Percentiles rank a stretch among this genome's conserved stretches.
Evolutionary conservation across 1,140 invertebrate genomes (phyloP).

Genomic region (Leptoteleia sp.): DNA sequence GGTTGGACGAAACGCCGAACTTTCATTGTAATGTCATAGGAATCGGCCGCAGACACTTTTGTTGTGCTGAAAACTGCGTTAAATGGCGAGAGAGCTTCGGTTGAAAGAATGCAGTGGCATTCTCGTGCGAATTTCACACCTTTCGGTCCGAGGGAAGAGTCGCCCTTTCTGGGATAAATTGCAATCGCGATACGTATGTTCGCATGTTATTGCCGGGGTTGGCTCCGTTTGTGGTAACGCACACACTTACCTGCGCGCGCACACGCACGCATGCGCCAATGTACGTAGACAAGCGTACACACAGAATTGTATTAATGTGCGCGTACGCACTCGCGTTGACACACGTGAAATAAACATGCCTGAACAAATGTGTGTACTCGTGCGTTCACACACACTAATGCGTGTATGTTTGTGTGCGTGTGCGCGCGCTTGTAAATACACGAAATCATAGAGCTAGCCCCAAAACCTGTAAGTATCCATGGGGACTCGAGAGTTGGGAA

Average conservation of each 20-base stretch:
- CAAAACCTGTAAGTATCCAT: constrained; percentile 41
- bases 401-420: too few species aligned
- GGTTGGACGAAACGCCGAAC: background rate
- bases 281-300: too few species aligned
- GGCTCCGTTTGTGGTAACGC: constrained; percentile 42
- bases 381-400: too few species aligned
- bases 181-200: constrained; percentile 55
- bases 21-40: constrained; percentile 16
- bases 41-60: constrained; percentile 44
- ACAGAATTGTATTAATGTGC: too few species aligned
- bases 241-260: background rate
- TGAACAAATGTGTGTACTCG: too few species aligned
- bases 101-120: constrained; percentile 36
- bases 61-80: too few species aligned
- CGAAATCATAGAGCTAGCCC: too few species aligned
- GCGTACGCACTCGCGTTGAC: too few species aligned
- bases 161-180: constrained; percentile 52
- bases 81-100: constrained; percentile 1
- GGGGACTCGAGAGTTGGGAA: constrained; percentile 34
- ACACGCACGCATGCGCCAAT: too few species aligned
- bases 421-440: too few species aligned
- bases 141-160: constrained; percentile 43
- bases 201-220: constrained; percentile 49
- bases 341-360: too few species aligned
- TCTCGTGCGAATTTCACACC: constrained; percentile 61